These are phyloP conservation scores for Elysia chlorotica DNA, from an alignment of 1,140 invertebrate genomes.

Conservation along the genomic window DNA sequence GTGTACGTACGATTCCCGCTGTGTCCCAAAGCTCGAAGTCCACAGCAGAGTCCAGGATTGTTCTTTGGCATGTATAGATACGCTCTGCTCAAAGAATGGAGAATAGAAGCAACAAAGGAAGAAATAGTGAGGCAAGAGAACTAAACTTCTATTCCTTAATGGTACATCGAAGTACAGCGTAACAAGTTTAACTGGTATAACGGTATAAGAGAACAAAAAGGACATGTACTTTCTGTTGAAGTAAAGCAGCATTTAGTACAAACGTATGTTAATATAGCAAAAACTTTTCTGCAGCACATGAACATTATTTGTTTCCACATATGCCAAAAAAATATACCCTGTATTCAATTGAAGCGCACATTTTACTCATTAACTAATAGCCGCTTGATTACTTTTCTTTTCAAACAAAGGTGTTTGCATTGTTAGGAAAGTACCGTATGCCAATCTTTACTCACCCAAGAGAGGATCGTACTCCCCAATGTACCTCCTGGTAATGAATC, in stretches of 20 bases:
- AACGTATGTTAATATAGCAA: neutral
- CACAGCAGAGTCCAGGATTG: constrained; percentile 85
- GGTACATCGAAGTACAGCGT: too few relatives aligned
- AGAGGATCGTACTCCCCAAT: constrained; percentile 84
- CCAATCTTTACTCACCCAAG: constrained; percentile 68
- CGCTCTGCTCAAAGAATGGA: neutral
- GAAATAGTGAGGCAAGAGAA: too few relatives aligned
- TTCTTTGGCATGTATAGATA: constrained; percentile 85
- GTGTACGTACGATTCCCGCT: constrained; percentile 67
- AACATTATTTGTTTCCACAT: neutral
- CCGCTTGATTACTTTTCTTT: neutral
- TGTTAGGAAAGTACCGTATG: neutral
- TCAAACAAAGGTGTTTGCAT: neutral
- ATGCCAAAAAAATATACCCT: neutral
- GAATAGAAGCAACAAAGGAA: too few relatives aligned
- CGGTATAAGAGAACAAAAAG: too few relatives aligned
- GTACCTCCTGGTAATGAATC: constrained; percentile 78
- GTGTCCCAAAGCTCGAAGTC: constrained; percentile 92
- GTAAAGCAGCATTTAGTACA: neutral
- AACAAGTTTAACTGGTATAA: too few relatives aligned
- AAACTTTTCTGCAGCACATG: neutral
- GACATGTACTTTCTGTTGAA: constrained; percentile 41
- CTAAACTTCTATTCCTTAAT: too few relatives aligned
- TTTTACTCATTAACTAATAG: neutral
- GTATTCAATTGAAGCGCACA: neutral